Percentiles rank a stretch among this genome's conserved stretches.
Conservation (phyloP, 1,140 invertebrate genomes). For the Mactra quadrangularis region DNA sequence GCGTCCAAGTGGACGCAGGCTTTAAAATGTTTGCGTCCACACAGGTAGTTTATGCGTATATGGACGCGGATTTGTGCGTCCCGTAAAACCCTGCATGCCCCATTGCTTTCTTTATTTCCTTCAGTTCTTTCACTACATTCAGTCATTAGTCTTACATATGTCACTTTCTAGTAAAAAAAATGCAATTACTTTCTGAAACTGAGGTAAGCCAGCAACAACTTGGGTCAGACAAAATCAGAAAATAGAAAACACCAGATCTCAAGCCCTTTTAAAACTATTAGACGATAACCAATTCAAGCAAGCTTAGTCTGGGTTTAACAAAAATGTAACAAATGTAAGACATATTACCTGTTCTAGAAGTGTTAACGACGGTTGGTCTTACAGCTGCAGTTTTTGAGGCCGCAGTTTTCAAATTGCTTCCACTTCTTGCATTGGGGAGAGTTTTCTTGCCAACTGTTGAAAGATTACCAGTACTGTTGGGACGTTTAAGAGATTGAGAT, state of each 20-base stretch:
- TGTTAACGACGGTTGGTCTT: conserved; percentile 16
- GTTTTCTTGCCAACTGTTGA: neutral
- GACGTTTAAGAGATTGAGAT: conserved; percentile 11
- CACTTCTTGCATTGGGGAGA: neutral
- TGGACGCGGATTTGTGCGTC: too few species aligned
- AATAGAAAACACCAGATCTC: neutral
- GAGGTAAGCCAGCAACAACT: too few species aligned
- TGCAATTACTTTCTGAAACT: too few species aligned
- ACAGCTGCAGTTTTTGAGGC: conserved; percentile 26
- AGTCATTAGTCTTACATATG: too few species aligned
- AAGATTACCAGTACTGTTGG: conserved; percentile 40
- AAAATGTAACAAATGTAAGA: too few species aligned
- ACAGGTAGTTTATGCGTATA: too few species aligned
- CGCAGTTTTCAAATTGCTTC: conserved; percentile 6
- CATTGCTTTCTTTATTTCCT: too few species aligned
- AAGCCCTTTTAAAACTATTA: neutral
- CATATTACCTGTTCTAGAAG: conserved; percentile 24
- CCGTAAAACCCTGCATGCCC: too few species aligned
- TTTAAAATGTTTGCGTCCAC: too few species aligned
- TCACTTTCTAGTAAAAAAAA: too few species aligned
- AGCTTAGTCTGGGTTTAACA: neutral
- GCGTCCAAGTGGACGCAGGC: too few species aligned
- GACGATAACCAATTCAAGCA: neutral
- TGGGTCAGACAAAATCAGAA: neutral
- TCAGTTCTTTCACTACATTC: too few species aligned